Evolutionary conservation across 1,140 invertebrate genomes (phyloP).

Genomic region (Temnothorax nylanderi): DNA sequence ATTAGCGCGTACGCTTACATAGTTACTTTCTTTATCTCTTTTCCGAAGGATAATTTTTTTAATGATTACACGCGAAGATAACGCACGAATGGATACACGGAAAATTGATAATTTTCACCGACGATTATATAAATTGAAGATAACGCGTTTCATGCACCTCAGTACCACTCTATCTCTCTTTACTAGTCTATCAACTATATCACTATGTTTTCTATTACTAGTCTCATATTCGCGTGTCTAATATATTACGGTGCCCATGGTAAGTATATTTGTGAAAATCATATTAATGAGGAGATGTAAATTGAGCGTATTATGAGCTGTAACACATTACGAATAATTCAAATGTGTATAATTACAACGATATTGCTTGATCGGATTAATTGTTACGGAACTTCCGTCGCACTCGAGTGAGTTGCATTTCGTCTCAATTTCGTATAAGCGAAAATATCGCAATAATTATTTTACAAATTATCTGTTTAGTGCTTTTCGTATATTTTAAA

Average conservation of each 20-base stretch:
- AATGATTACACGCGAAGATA: background rate
- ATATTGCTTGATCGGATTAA: background rate
- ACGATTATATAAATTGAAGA: constrained; percentile 12
- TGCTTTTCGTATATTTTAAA: background rate
- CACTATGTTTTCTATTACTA: background rate
- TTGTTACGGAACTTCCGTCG: background rate
- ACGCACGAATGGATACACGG: background rate
- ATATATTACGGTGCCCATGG: background rate
- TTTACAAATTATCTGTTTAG: background rate
- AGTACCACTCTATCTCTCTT: background rate
- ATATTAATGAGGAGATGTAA: background rate
- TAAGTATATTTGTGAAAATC: background rate
- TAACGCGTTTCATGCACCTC: background rate
- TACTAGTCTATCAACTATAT: too few species aligned
- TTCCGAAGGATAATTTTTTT: too few species aligned
- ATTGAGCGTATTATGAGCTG: background rate
- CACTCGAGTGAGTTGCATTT: background rate
- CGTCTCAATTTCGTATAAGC: background rate
- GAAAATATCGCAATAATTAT: background rate
- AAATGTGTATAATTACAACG: too few species aligned
- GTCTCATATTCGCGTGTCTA: background rate
- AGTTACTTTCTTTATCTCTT: too few species aligned
- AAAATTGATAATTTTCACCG: background rate
- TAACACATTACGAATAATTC: background rate
- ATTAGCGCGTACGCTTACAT: too few species aligned